Percentiles rank a stretch among this genome's conserved stretches.
These are phyloP conservation scores for Schizotus pectinicornis DNA, from an alignment of 2,888 invertebrate species.

Conservation along the genomic window DNA sequence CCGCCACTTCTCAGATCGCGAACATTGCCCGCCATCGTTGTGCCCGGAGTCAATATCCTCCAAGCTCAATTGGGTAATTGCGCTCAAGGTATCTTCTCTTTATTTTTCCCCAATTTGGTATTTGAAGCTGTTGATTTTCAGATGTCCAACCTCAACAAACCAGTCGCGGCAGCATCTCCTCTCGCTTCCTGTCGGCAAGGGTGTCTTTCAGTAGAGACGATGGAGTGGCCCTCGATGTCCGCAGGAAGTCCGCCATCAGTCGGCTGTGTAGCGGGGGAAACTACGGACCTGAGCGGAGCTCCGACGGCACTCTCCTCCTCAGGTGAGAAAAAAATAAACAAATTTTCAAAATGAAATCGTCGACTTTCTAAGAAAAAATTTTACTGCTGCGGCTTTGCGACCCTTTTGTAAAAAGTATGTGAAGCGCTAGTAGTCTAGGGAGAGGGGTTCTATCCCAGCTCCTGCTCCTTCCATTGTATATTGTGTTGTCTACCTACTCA, in stretches of 20 bases:
- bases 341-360: no score
- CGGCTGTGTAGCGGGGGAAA: conserved; percentile 52
- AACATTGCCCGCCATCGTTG: conserved; percentile 86
- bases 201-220: conserved; percentile 54
- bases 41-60: conserved; percentile 81
- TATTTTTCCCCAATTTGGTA: neutral
- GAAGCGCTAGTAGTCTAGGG: no score
- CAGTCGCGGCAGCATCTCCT: conserved; percentile 33
- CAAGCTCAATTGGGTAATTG: conserved; percentile 82
- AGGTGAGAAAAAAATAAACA: conserved; percentile 58
- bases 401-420: no score
- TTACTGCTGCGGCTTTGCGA: no score
- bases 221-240: conserved; percentile 47
- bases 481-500: no score
- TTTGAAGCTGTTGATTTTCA: conserved; percentile 8
- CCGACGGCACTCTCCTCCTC: conserved; percentile 67
- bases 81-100: conserved; percentile 59
- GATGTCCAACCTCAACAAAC: conserved; percentile 10
- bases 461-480: no score
- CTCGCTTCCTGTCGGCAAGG: conserved; percentile 49
- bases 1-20: conserved; percentile 80
- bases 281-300: conserved; percentile 61
- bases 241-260: conserved; percentile 56
- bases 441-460: no score
- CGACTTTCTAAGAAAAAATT: no score